These are phyloP conservation scores for Neomorphus geoffroyi DNA, from an alignment of 2,797 vertebrate species.

Conservation along the genomic window DNA sequence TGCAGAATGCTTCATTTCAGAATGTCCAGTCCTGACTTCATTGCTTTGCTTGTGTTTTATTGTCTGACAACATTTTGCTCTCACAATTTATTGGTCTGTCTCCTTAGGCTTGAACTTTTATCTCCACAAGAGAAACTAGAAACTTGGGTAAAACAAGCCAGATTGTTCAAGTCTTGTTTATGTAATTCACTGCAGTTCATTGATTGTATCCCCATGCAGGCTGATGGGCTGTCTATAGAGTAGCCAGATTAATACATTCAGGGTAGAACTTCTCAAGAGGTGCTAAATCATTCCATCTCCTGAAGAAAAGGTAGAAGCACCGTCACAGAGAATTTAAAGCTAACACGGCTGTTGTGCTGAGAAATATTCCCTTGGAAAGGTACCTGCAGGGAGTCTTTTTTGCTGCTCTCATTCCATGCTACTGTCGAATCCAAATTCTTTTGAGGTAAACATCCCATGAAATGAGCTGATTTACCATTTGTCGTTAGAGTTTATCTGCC, in stretches of 20 bases:
- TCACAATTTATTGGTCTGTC: neutral
- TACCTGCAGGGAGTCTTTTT: neutral
- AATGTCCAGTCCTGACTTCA: neutral
- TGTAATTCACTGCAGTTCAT: constrained; percentile 13
- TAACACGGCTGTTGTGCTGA: neutral
- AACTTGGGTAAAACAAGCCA: neutral
- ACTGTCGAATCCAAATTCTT: neutral
- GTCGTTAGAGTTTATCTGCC: neutral
- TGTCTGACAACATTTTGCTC: neutral
- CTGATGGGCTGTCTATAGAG: neutral
- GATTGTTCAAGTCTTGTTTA: neutral
- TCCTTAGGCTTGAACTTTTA: neutral
- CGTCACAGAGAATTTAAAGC: neutral
- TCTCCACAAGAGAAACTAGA: neutral
- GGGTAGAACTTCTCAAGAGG: neutral
- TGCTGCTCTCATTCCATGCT: neutral
- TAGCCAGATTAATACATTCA: neutral
- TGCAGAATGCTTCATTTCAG: accelerated
- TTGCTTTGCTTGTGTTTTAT: neutral
- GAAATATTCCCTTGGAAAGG: neutral
- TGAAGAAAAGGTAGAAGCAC: neutral
- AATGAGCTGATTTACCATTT: neutral
- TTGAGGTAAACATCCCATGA: neutral
- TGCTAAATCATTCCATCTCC: neutral
- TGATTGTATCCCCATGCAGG: neutral